Conservation (phyloP, 2,113 vertebrate genomes). For the Pituophis catenifer region DNA sequence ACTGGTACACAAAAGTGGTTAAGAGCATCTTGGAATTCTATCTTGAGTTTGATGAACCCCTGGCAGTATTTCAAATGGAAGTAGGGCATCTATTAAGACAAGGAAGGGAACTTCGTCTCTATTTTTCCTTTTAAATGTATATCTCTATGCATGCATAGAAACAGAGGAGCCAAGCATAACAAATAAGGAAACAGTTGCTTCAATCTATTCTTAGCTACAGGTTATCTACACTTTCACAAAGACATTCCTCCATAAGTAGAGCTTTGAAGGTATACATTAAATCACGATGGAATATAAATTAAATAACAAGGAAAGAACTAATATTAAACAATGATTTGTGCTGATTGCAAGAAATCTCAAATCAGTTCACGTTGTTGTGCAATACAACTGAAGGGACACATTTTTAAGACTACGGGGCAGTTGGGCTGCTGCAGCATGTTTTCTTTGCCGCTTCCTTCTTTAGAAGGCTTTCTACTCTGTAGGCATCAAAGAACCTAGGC, state of each 20-base stretch:
- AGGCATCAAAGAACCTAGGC: no score
- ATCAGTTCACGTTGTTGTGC: not conserved
- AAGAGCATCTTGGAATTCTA: not conserved
- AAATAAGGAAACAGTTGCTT: not conserved
- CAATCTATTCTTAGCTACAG: not conserved
- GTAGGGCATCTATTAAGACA: not conserved
- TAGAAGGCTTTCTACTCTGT: not conserved
- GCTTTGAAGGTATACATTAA: not conserved
- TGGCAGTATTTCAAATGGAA: not conserved
- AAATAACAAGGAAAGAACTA: not conserved
- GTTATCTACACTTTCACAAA: not conserved
- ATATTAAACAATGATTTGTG: not conserved
- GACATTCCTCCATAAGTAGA: no score
- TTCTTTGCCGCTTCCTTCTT: not conserved
- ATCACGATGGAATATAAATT: not conserved
- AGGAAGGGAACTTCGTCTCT: not conserved
- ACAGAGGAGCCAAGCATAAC: not conserved
- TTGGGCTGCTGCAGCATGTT: not conserved
- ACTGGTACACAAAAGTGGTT: not conserved
- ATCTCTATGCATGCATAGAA: not conserved
- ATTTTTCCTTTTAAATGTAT: not conserved
- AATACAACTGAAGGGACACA: not conserved
- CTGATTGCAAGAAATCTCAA: not conserved
- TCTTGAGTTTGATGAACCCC: not conserved
- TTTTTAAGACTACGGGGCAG: not conserved